phyloP scores from a whole-genome alignment of 2,797 vertebrate genomes.

The Carcharodon carcharias region DNA sequence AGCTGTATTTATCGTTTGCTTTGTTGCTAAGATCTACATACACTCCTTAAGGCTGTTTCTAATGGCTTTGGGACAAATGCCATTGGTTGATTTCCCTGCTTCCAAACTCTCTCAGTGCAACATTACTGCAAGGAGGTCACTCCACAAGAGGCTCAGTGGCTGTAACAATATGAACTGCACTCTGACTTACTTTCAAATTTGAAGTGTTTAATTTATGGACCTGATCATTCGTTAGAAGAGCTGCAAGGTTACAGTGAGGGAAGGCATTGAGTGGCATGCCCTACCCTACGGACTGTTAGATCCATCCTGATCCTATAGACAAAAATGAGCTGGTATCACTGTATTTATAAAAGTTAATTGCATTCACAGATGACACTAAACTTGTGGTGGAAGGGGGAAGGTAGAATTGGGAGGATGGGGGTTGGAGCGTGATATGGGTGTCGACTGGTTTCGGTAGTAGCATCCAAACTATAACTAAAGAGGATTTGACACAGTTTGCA shows the following conservation, averaged over 20 bases:
- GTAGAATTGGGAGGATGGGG: not conserved
- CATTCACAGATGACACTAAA: not conserved
- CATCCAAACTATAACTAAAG: not conserved
- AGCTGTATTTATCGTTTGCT: not conserved
- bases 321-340: too few relatives aligned
- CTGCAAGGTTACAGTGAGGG: not conserved
- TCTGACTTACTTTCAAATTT: not conserved
- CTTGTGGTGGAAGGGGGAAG: too few relatives aligned
- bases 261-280: not conserved
- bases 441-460: not conserved
- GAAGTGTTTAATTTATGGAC: not conserved
- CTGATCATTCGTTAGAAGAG: not conserved
- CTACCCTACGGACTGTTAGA: too few relatives aligned
- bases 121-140: not conserved
- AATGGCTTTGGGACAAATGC: not conserved
- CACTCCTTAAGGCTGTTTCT: not conserved
- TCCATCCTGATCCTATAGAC: not conserved
- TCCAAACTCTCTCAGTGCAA: not conserved
- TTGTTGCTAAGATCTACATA: not conserved
- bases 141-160: not conserved
- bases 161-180: not conserved
- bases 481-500: not conserved
- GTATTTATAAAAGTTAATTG: too few relatives aligned
- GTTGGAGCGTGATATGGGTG: not conserved
- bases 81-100: not conserved